Percentiles rank a stretch among this genome's conserved stretches.
Evolutionary conservation across 2,113 vertebrate species (phyloP).

Genomic region (Strix uralensis): DNA sequence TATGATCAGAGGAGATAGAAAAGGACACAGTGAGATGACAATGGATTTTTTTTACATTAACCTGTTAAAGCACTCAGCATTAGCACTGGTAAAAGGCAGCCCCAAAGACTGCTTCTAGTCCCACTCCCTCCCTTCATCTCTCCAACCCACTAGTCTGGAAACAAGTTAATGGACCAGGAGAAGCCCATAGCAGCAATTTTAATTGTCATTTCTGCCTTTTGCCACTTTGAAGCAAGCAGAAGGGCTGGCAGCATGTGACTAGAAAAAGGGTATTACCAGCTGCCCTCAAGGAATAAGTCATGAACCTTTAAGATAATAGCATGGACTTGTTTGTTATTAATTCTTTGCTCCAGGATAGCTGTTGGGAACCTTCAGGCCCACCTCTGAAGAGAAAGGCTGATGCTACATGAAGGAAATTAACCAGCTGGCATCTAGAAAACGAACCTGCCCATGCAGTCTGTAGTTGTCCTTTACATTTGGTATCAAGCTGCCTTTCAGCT

Average conservation of each 20-base stretch:
- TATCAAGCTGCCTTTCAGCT: not conserved
- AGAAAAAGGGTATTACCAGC: not conserved
- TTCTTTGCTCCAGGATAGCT: not conserved
- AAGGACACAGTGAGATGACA: not conserved
- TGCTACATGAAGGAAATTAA: not conserved
- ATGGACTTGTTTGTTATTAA: not conserved
- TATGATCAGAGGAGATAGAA: not conserved
- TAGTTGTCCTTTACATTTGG: not conserved
- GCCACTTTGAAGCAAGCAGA: not conserved
- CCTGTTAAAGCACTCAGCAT: not conserved
- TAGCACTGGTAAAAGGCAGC: not conserved
- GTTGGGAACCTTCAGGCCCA: not conserved
- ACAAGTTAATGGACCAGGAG: not conserved
- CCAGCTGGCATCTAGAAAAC: not conserved
- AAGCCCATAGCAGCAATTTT: not conserved
- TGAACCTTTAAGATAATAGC: not conserved
- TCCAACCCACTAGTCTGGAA: not conserved
- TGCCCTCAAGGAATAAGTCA: not conserved
- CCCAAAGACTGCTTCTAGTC: not conserved
- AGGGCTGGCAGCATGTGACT: not conserved
- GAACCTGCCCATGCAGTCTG: not conserved
- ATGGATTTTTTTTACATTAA: not conserved
- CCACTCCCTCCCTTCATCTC: not conserved
- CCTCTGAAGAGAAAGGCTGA: not conserved
- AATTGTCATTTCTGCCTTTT: slow-evolving; percentile 6